Evolutionary conservation across 2,888 invertebrate species (phyloP).

Genomic region (Morpho deidamia): DNA sequence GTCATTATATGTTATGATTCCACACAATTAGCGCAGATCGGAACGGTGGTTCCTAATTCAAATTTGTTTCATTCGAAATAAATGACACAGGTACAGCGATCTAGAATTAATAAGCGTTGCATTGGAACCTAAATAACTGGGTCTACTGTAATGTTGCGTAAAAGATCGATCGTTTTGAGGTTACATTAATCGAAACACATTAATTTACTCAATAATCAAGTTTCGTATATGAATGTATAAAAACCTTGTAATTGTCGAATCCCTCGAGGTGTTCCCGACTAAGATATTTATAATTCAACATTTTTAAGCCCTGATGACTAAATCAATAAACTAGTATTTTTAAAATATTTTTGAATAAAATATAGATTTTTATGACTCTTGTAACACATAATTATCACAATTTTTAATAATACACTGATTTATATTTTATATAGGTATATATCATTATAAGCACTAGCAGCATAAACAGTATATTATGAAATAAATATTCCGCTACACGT

Average conservation of each 20-base stretch:
- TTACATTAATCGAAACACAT: conserved; percentile 27
- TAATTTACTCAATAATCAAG: not conserved
- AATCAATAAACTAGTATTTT: not conserved
- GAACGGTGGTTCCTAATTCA: too few relatives aligned
- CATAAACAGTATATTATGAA: too few relatives aligned
- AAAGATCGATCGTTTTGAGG: conserved; percentile 45
- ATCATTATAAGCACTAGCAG: too few relatives aligned
- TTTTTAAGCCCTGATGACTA: conserved; percentile 30
- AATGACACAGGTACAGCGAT: too few relatives aligned
- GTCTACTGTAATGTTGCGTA: conserved; percentile 32
- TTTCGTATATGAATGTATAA: not conserved
- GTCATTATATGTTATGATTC: too few relatives aligned
- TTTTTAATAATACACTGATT: too few relatives aligned
- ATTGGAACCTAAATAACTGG: conserved; percentile 1
- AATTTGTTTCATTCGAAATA: too few relatives aligned
- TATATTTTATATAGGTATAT: too few relatives aligned
- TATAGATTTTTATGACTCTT: not conserved
- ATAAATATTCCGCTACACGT: too few relatives aligned
- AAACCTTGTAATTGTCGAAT: conserved; percentile 95
- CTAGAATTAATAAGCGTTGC: not conserved
- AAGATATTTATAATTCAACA: conserved; percentile 87
- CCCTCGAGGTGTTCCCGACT: conserved; percentile 91
- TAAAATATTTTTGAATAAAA: too few relatives aligned
- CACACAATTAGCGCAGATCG: too few relatives aligned
- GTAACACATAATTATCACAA: too few relatives aligned